phyloP scores from a whole-genome alignment of 1,140 invertebrate species.

The Ostrea denselamellosa region DNA sequence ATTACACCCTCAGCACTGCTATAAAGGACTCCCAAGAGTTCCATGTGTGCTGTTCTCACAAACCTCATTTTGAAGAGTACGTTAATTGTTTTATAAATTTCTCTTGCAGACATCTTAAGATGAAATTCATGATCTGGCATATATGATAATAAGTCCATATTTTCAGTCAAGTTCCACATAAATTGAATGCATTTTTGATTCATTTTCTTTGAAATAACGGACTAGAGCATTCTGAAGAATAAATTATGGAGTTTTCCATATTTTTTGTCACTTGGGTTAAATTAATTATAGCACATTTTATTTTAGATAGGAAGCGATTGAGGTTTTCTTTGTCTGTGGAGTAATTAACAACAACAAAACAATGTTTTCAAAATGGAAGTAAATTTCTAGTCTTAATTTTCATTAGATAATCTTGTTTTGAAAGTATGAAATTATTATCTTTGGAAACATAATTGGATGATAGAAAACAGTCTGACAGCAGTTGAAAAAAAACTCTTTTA shows the following conservation, averaged over 20 bases:
- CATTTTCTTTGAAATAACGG: neutral
- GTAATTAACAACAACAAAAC: neutral
- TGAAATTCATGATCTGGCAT: constrained; percentile 12
- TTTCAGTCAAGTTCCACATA: neutral
- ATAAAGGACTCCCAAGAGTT: neutral
- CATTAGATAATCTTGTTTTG: neutral
- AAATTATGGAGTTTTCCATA: constrained; percentile 19
- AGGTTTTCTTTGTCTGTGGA: neutral
- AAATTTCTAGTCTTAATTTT: neutral
- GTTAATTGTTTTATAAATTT: constrained; percentile 29
- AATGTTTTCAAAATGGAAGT: neutral
- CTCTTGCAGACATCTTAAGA: neutral
- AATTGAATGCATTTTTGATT: constrained; percentile 28
- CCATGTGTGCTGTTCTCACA: constrained; percentile 28
- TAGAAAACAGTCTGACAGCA: neutral
- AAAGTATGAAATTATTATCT: neutral
- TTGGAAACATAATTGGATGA: neutral
- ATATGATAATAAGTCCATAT: constrained; percentile 5
- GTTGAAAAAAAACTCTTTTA: neutral
- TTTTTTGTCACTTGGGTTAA: neutral
- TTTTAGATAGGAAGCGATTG: neutral
- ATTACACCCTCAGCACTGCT: neutral
- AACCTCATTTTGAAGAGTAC: neutral
- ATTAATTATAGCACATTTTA: neutral
- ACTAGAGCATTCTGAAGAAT: neutral